Base-by-base conservation (phyloP, 2,797 vertebrate species). In the Urophycis tenuis region DNA sequence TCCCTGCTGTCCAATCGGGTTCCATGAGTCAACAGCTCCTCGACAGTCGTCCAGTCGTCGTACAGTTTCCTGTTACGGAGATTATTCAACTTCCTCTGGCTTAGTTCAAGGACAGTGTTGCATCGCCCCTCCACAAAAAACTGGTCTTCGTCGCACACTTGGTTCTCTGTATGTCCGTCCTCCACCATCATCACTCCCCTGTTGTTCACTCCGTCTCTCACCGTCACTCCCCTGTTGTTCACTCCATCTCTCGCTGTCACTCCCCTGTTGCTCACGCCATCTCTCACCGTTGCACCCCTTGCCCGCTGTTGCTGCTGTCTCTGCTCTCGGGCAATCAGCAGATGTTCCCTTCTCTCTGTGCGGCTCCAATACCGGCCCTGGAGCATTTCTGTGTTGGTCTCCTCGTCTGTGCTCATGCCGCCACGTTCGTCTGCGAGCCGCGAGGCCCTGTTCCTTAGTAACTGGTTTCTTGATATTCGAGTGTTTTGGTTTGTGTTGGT, bases 1-100 rank as follows among this genome's bases (percentile, higher is more conserved):
- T 92, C 92, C 11, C 87, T 82, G 69, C 84, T 85, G 60, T 92
- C 82, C 33, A 92, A 84, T 76, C 91, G 87, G 31, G 86, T 94
- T n/a, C 93, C 86, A 0, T 94, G 92, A 80, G 89, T 90, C 83
- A 94, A 90, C 79, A 94, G 91, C 86, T 94, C 93, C 87, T 94
- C 93, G 39, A 93, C 92, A 4, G 93, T 93, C 8, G 92, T 93
- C 92, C 92, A 94, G 82, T 94, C 93, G 36, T 94, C 94, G 78
- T 93, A 82, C 81, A 93, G 78, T 89, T 93, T 95, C 83, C 91
- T 90, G 88, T 93, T 93, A 79, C 91, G 90, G 83, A 93, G 78
- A 1, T 92, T 92, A 80, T 92, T 94, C 60, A 89, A 81, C 81
- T 94, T 94, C 82, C 88, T 91, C 81, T 92, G 93, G 86, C 93